phyloP scores from a whole-genome alignment of 1,140 invertebrate species.

The Aphidius ervi region DNA sequence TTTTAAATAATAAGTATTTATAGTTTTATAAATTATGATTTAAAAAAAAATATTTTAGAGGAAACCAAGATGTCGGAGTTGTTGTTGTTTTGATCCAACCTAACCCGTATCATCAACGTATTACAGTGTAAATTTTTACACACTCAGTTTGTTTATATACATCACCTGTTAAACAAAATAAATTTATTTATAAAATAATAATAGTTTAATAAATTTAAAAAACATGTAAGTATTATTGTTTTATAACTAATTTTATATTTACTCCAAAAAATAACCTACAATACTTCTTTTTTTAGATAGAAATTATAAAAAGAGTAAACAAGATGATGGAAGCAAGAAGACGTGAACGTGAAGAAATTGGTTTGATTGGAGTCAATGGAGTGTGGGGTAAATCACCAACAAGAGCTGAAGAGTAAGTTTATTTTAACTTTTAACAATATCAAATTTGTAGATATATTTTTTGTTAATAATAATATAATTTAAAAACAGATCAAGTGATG shows the following conservation, averaged over 20 bases:
- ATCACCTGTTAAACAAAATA: too few species aligned
- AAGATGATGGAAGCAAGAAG: slow-evolving; percentile 58
- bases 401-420: slow-evolving; percentile 58
- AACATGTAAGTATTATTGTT: background rate
- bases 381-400: slow-evolving; percentile 72
- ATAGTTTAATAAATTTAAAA: slow-evolving; percentile 4
- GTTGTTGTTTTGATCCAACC: too few species aligned
- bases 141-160: too few species aligned
- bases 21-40: too few species aligned
- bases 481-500: slow-evolving; percentile 47
- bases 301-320: background rate
- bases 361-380: slow-evolving; percentile 61
- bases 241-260: background rate
- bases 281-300: background rate
- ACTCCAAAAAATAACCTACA: too few species aligned
- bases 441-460: slow-evolving; percentile 30
- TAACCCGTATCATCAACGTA: too few species aligned
- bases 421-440: slow-evolving; percentile 18
- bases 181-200: background rate
- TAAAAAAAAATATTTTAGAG: too few species aligned
- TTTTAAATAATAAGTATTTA: too few species aligned
- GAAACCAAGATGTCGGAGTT: too few species aligned
- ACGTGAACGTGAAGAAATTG: slow-evolving; percentile 68
- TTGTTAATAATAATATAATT: slow-evolving; percentile 11
- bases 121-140: too few species aligned